A percentile compares a stretch with the other conserved stretches of the same genome.
phyloP scores from a whole-genome alignment of 2,888 invertebrate genomes.

The Amphipoea oculea region DNA sequence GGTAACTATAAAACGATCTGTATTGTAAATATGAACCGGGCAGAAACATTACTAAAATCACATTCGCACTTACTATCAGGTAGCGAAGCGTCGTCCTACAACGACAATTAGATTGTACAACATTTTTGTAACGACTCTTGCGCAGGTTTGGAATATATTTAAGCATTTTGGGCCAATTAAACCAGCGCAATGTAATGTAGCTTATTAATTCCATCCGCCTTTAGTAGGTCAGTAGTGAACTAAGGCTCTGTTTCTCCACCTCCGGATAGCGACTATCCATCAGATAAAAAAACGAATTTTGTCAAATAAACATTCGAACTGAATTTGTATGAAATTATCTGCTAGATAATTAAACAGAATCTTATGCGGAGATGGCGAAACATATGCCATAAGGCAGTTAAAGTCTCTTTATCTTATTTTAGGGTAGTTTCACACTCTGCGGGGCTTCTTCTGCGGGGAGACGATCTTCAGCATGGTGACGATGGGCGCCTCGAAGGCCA shows the following conservation, averaged over 20 bases:
- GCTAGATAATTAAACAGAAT: not conserved
- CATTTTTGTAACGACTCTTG: slow-evolving; percentile 52
- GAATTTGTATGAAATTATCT: not conserved
- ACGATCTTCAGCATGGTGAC: slow-evolving; percentile 95
- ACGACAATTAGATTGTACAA: slow-evolving; percentile 51
- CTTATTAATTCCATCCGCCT: slow-evolving; percentile 29
- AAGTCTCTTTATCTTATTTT: slow-evolving; percentile 55
- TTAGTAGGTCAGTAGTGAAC: slow-evolving; percentile 45
- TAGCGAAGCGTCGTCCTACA: slow-evolving; percentile 50
- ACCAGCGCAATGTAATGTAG: slow-evolving; percentile 39
- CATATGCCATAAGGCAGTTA: slow-evolving; percentile 39
- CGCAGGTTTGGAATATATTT: slow-evolving; percentile 46
- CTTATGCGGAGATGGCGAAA: slow-evolving; percentile 14
- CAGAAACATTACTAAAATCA: slow-evolving; percentile 45
- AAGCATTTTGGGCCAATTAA: slow-evolving; percentile 43
- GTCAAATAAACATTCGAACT: not conserved
- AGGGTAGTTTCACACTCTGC: slow-evolving; percentile 76
- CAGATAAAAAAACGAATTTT: not conserved
- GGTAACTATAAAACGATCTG: not conserved
- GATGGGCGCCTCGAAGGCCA: slow-evolving; percentile 96
- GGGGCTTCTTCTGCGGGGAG: slow-evolving; percentile 89
- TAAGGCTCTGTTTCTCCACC: slow-evolving; percentile 35
- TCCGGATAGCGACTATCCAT: slow-evolving; percentile 1
- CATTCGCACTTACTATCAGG: slow-evolving; percentile 57
- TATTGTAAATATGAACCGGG: slow-evolving; percentile 28